phyloP scores from a whole-genome alignment of 2,797 vertebrate genomes.

The Botia almorhae region DNA sequence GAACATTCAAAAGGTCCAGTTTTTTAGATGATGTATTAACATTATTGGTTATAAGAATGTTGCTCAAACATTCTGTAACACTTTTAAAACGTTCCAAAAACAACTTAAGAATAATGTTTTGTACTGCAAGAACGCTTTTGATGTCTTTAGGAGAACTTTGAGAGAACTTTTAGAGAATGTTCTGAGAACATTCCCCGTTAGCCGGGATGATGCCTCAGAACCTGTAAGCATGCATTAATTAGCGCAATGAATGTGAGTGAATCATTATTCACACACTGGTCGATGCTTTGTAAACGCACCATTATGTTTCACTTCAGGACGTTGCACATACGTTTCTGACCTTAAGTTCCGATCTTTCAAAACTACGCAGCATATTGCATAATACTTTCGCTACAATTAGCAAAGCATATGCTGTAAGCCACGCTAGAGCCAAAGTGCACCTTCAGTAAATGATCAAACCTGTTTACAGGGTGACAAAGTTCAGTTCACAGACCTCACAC shows the following conservation, averaged over 20 bases:
- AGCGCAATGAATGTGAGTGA: not conserved
- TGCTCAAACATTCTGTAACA: no score
- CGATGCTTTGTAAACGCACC: not conserved
- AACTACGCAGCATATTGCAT: conserved; percentile 29
- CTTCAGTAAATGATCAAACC: conserved; percentile 76
- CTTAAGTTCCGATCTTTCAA: conserved; percentile 22
- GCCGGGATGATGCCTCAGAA: not conserved
- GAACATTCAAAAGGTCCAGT: no score
- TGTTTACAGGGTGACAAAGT: conserved; percentile 74
- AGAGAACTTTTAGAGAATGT: no score
- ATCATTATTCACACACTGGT: not conserved
- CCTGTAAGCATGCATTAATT: not conserved
- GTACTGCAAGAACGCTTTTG: no score
- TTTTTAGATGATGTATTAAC: no score
- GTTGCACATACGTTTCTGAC: not conserved
- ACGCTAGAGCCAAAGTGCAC: conserved; percentile 73
- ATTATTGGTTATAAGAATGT: no score
- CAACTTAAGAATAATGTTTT: no score
- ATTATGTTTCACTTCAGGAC: not conserved
- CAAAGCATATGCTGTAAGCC: conserved; percentile 47
- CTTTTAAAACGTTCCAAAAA: no score
- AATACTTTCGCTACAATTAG: conserved; percentile 30
- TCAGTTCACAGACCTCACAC: conserved; percentile 63
- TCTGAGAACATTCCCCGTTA: no score
- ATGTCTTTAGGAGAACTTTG: no score